Conservation (phyloP, 37 sponge, comb jelly and placozoan genomes). For the Tethya wilhelma region DNA sequence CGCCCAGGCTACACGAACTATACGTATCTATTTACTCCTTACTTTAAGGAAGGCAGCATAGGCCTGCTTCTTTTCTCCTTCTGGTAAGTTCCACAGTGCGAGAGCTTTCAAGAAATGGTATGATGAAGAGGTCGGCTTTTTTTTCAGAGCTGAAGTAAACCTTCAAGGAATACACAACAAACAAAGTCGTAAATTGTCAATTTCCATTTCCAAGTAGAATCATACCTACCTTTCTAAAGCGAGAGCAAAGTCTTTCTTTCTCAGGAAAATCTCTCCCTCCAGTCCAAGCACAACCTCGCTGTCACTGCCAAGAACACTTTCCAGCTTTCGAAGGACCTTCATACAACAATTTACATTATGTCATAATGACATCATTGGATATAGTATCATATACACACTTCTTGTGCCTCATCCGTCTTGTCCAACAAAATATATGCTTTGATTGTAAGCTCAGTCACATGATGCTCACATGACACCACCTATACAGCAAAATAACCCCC, state of each 20-base stretch:
- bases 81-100: conserved; percentile 30
- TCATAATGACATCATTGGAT: not conserved
- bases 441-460: conserved; percentile 27
- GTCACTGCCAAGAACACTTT: not conserved
- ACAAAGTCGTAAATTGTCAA: not conserved
- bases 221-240: conserved; percentile 23
- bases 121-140: not conserved
- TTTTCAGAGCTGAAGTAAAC: conserved; percentile 7
- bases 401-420: conserved; percentile 13
- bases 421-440: conserved; percentile 14
- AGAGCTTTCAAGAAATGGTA: conserved; percentile 34
- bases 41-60: conserved; percentile 47
- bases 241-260: conserved; percentile 10
- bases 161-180: not conserved
- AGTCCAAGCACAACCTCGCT: not conserved
- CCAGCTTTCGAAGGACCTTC: conserved; percentile 5
- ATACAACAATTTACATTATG: too few relatives aligned
- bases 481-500: not conserved
- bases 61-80: conserved; percentile 8
- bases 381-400: conserved; percentile 24
- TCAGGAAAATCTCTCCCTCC: conserved; percentile 22
- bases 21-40: not conserved
- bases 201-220: not conserved
- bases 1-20: not conserved
- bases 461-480: conserved; percentile 35